Evolutionary conservation across 2,113 vertebrate species (phyloP).

Genomic region (Limanda limanda): DNA sequence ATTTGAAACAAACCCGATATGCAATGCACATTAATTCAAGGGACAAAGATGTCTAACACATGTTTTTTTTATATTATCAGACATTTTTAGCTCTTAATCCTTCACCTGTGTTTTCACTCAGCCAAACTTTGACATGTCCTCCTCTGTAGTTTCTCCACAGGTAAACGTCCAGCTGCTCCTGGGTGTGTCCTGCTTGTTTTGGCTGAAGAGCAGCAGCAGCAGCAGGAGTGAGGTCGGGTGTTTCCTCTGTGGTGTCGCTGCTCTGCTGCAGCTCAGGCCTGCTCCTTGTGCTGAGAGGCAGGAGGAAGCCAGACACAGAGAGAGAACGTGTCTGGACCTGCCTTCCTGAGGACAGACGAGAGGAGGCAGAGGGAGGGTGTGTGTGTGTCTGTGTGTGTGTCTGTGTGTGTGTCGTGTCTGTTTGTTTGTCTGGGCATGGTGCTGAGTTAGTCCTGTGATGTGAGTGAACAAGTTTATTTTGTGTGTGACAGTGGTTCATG

Average conservation of each 20-base stretch:
- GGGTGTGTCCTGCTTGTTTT: slow-evolving; percentile 53
- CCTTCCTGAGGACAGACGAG: slow-evolving; percentile 6
- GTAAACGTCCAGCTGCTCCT: slow-evolving; percentile 34
- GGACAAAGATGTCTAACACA: no score
- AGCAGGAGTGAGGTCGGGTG: neutral
- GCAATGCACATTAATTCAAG: no score
- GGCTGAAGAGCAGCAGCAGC: slow-evolving; percentile 27
- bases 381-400: neutral
- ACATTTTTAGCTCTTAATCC: no score
- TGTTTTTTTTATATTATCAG: no score
- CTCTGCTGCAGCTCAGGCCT: slow-evolving; percentile 28
- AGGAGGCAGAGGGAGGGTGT: neutral
- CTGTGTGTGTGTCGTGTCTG: neutral
- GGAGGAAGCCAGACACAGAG: slow-evolving; percentile 13
- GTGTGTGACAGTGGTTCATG: no score
- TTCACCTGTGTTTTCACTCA: no score
- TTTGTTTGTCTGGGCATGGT: slow-evolving; percentile 35
- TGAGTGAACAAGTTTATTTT: no score
- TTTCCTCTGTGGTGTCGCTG: neutral
- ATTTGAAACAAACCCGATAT: no score
- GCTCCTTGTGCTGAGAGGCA: slow-evolving; percentile 8
- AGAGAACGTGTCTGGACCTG: slow-evolving; percentile 60
- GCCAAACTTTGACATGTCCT: no score
- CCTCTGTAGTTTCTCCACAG: no score
- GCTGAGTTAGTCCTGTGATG: neutral